Conservation (phyloP, 2,797 vertebrate genomes). For the Lemur catta region DNA sequence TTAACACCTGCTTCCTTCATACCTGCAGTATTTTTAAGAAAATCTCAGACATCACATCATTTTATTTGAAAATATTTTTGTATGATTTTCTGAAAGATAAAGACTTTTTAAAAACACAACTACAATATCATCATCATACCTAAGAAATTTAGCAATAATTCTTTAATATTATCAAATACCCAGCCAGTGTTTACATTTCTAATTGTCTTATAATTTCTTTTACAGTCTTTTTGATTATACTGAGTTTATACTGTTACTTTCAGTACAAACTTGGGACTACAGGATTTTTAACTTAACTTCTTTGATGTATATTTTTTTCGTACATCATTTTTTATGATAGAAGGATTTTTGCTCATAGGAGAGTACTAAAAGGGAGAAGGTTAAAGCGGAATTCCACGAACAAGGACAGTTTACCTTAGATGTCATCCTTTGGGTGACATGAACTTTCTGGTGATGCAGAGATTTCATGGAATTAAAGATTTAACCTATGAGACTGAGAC, state of each 20-base stretch:
- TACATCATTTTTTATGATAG: not conserved
- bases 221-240: not conserved
- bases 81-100: constrained; percentile 8
- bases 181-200: not conserved
- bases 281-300: not conserved
- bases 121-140: not conserved
- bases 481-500: not conserved
- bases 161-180: not conserved
- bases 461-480: not conserved
- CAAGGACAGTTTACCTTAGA: not conserved
- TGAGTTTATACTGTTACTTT: not conserved
- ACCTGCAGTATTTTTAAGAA: not conserved
- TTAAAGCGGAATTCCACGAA: not conserved
- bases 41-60: not conserved
- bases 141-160: not conserved
- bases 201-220: not conserved
- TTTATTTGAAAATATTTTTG: not conserved
- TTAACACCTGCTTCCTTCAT: not conserved
- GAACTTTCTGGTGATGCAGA: not conserved
- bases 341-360: not conserved
- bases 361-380: not conserved
- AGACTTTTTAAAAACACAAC: not conserved
- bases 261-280: not conserved
- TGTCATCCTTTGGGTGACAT: not conserved
- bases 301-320: not conserved